Evolutionary conservation across 2,888 invertebrate species (phyloP).

Genomic region (Dioctria rufipes): DNA sequence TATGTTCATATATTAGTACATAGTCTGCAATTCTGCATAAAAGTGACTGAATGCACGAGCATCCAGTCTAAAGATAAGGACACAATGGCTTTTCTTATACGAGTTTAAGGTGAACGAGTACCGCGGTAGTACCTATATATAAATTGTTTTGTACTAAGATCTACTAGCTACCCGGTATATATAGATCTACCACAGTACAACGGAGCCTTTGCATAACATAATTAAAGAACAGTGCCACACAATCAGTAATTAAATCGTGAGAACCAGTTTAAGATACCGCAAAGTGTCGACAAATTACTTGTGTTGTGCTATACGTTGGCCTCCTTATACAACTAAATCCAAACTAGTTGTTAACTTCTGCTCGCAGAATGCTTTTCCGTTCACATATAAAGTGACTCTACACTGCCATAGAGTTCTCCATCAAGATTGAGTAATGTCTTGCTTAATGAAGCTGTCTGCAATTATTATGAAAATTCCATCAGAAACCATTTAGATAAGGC

Average conservation of each 20-base stretch:
- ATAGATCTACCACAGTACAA: background rate
- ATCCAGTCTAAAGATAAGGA: conserved; percentile 13
- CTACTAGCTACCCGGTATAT: background rate
- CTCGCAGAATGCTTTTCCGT: background rate
- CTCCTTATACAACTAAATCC: conserved; percentile 5
- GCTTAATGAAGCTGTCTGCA: conserved; percentile 16
- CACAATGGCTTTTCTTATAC: conserved; percentile 16
- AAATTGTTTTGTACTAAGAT: background rate
- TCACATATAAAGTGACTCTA: background rate
- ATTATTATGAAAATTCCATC: conserved; percentile 35
- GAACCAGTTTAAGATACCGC: conserved; percentile 23
- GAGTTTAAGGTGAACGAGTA: background rate
- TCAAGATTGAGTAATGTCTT: conserved; percentile 4
- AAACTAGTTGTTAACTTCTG: conserved; percentile 11
- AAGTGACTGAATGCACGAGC: background rate
- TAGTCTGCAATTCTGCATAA: too few relatives aligned
- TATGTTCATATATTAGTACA: too few relatives aligned
- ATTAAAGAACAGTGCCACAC: conserved; percentile 21
- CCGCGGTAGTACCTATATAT: background rate
- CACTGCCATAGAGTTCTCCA: background rate
- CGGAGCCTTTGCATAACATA: conserved; percentile 26
- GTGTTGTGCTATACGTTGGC: background rate
- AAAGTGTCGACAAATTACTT: conserved; percentile 28
- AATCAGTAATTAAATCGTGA: conserved; percentile 44
- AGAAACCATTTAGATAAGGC: conserved; percentile 15